Evolutionary conservation across 2,113 vertebrate genomes (phyloP).

Genomic region (Phyllopteryx taeniolatus): DNA sequence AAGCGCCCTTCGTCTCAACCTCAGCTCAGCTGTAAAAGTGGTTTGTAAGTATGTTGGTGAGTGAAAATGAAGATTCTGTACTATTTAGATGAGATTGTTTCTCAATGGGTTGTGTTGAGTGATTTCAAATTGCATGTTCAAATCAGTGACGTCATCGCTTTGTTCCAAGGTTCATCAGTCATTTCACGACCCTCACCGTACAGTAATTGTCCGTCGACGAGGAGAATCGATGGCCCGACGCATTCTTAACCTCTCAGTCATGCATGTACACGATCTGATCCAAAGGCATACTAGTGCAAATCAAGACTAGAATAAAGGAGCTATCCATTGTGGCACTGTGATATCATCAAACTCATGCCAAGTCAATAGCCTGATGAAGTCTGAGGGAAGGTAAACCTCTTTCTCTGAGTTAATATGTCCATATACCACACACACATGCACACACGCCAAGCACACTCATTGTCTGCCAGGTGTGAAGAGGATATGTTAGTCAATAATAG

Average conservation of each 20-base stretch:
- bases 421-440: constrained; percentile 15
- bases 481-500: constrained; percentile 68
- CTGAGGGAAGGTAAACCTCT: constrained; percentile 31
- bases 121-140: background rate
- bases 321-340: constrained; percentile 8
- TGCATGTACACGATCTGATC: background rate
- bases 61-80: background rate
- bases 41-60: constrained; percentile 1
- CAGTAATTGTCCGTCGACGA: background rate
- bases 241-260: background rate
- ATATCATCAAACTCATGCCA: constrained; percentile 16
- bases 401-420: constrained; percentile 35
- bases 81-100: constrained; percentile 2
- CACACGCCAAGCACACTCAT: constrained; percentile 31
- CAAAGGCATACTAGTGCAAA: background rate
- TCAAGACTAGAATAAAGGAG: background rate
- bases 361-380: constrained; percentile 43
- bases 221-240: background rate
- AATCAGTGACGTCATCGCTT: background rate
- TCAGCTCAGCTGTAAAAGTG: constrained; percentile 10
- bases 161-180: background rate
- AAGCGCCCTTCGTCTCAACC: background rate
- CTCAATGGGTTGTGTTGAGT: background rate
- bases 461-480: constrained; percentile 69
- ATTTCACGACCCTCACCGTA: background rate